phyloP scores from a whole-genome alignment of 2,888 invertebrate genomes.

The Lithophane leautieri region DNA sequence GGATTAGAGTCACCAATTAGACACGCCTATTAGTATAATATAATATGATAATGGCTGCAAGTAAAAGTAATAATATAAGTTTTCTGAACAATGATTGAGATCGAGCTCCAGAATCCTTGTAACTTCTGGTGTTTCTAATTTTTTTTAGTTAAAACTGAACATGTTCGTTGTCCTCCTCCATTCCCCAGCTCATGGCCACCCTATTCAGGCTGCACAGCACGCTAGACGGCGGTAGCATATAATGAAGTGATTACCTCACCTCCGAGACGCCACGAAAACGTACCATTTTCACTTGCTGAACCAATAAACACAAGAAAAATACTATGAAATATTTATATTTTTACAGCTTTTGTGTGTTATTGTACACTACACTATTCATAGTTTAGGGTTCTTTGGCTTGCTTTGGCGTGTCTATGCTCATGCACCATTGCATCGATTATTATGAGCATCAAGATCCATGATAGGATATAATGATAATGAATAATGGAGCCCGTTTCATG shows the following conservation, averaged over 20 bases:
- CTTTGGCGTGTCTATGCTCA: neutral
- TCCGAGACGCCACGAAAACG: slow-evolving; percentile 60
- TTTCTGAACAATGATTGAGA: neutral
- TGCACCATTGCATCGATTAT: neutral
- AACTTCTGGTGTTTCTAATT: neutral
- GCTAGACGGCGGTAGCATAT: slow-evolving; percentile 64
- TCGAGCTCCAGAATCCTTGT: neutral
- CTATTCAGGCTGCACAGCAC: slow-evolving; percentile 52
- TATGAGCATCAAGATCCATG: neutral
- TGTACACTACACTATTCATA: neutral
- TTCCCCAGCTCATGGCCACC: slow-evolving; percentile 26
- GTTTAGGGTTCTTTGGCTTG: neutral
- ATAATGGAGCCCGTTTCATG: no score
- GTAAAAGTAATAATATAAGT: neutral
- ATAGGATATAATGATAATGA: neutral
- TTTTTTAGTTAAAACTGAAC: neutral
- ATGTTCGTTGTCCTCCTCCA: neutral
- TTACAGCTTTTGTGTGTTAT: slow-evolving; percentile 30
- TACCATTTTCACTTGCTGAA: slow-evolving; percentile 76
- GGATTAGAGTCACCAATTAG: no score
- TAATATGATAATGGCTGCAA: neutral
- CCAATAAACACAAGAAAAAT: slow-evolving; percentile 61
- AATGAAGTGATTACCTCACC: slow-evolving; percentile 79
- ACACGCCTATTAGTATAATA: no score
- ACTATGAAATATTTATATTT: slow-evolving; percentile 60